Base-by-base conservation (phyloP, 1,140 invertebrate genomes). In the Battus philenor region DNA sequence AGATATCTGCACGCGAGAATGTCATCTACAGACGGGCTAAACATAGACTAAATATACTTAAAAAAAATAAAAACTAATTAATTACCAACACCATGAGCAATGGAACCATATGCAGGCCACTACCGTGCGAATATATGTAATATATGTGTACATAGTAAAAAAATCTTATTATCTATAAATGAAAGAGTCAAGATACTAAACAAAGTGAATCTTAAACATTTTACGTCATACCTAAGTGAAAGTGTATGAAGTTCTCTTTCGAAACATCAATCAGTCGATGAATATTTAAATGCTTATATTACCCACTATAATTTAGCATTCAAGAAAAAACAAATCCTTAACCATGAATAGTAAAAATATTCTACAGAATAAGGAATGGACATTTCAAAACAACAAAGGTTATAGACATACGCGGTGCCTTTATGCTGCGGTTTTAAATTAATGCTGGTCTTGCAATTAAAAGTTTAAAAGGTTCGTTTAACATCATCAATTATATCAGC, bases 391-490 rank as follows among this genome's bases (percentile, higher is more conserved):
- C n/a, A n/a, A 63, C 58, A 31, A 67, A 69, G 47, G 59, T 52
- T 54, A 47, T 36, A 48, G 36, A 27, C 27, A 48, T 59, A 58
- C 68, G 55, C 50, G 49, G 34, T 59, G 63, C 53, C 61, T 60
- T 61, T 46, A 50, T 57, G 46, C 55, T 41, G 48, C 41, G 6
- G 32, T 24, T 56, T 34, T 30, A 2, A 59, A n/a, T n/a, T n/a
- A n/a, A n/a, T n/a, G n/a, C n/a, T n/a, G n/a, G 55, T 68, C 61
- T 61, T 80, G 79, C 79, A 83, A 83, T 80, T 80, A 83, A 83
- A 83, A 83, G 76, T 79, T 83, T 80, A 72, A 82, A 83, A 78
- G 72, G 76, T 78, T 70, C 50, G 54, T 62, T 51, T 20, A 6
- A 20, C 6, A 20, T 20, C 6, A 50, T 59, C 32, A 38, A n/a